A percentile compares a stretch with the other conserved stretches of the same genome.
Conservation (phyloP, 2,113 vertebrate genomes). For the Anthoscopus minutus region DNA sequence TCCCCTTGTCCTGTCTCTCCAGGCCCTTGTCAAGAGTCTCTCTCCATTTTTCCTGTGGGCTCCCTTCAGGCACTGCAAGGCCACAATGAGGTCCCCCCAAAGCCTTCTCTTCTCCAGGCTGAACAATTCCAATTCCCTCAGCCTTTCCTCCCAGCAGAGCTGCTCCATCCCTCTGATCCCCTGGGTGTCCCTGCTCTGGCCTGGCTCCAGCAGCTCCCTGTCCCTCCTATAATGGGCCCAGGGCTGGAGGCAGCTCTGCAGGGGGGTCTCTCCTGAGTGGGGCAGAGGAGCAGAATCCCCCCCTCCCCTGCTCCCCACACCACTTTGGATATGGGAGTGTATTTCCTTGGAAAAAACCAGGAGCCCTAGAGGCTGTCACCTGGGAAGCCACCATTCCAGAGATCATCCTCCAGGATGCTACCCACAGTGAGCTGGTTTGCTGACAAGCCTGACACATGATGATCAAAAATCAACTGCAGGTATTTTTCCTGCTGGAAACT, state of each 20-base stretch:
- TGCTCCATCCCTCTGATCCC: background rate
- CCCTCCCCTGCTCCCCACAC: background rate
- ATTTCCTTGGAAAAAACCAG: background rate
- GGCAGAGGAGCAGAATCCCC: background rate
- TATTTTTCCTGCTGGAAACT: background rate
- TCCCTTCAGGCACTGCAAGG: background rate
- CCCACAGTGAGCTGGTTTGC: background rate
- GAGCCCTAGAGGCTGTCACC: background rate
- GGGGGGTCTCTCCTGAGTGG: background rate
- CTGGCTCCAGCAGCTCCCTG: background rate
- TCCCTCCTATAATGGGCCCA: background rate
- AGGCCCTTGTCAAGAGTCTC: background rate
- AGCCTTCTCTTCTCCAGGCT: background rate
- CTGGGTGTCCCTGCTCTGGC: background rate
- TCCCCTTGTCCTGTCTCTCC: background rate
- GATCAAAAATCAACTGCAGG: background rate
- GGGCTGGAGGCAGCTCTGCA: background rate
- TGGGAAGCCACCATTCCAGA: background rate
- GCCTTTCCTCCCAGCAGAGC: background rate
- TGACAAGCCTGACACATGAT: background rate
- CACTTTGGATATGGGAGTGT: background rate
- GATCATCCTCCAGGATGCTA: background rate
- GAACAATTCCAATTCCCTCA: background rate
- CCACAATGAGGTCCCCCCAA: background rate
- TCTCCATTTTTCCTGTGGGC: background rate